Evolutionary conservation across 2,113 vertebrate genomes (phyloP), one percentile per base, ranked within the genome.

Genomic region (Nothocercus nigrocapillus): DNA sequence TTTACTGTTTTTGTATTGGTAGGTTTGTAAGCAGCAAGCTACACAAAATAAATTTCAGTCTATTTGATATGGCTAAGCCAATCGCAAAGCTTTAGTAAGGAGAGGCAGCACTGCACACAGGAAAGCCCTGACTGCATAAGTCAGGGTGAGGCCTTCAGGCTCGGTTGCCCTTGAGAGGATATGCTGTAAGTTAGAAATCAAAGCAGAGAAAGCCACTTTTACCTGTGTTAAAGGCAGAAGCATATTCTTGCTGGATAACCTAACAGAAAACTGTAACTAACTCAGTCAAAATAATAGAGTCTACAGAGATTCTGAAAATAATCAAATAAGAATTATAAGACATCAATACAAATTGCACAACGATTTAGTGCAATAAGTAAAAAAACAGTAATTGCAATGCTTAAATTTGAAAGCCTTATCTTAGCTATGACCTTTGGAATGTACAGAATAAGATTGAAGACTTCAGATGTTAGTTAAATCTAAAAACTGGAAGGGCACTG

Each of bases 401-500:
- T 32, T 89, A 76, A 88, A 88, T 47, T 44, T 78, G 30, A 68
- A 87, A 24, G 0, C 1, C 5, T 88, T 54, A 64, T 38, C 25
- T 95, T 77, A 76, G 32, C 53, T 11, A 18, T 58, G 88, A 62
- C 56, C 73, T 95, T 95, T 92, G 59, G 69, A 88, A 94, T 28
- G 86, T 4, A 6, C 2, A 4, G 19, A 45, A 79, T 70, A 79
- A 87, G 77, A 81, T 59, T 95, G 73, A 97, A 88, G 47, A 69
- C 92, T 97, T 90, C 42, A 11, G 13, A 84, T 64, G 40, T 22
- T 90, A 85, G 82, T 87, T 78, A 86, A 67, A 82, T 73, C 51
- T 87, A 76, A 86, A 67, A 82, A 70, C 51, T 93, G 89, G 85
- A 97, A 97, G 96, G 82, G 77, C 73, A 82, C 74, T 72, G 51